Evolutionary conservation across 2,113 vertebrate species (phyloP).

Genomic region (Spheniscus mendiculus): DNA sequence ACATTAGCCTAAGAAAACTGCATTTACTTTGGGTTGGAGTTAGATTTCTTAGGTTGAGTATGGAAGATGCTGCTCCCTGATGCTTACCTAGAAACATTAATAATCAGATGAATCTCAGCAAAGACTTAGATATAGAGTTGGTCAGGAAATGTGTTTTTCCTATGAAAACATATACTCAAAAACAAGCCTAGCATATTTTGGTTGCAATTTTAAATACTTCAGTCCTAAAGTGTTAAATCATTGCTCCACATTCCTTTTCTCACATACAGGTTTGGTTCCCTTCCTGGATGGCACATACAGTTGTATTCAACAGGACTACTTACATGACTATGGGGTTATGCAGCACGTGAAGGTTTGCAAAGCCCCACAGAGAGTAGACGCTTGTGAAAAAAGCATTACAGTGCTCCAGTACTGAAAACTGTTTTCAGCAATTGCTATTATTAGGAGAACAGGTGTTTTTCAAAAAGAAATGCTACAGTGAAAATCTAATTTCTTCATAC

Average conservation of each 20-base stretch:
- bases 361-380: background rate
- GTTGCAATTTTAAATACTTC: background rate
- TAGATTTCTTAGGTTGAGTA: background rate
- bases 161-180: background rate
- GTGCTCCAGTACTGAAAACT: background rate
- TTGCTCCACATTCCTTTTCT: background rate
- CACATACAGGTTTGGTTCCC: background rate
- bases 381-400: background rate
- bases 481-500: background rate
- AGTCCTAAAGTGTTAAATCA: background rate
- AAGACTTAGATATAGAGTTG: background rate
- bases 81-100: background rate
- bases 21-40: background rate
- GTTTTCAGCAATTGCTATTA: background rate
- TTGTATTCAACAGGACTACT: background rate
- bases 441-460: background rate
- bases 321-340: background rate
- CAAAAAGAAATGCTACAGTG: accelerated
- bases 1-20: background rate
- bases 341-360: background rate
- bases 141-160: background rate
- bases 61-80: background rate
- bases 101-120: background rate
- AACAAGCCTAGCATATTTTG: background rate
- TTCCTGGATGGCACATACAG: background rate